Evolutionary conservation across 2,888 invertebrate genomes (phyloP).

Genomic region (Metopia argyrocephala): DNA sequence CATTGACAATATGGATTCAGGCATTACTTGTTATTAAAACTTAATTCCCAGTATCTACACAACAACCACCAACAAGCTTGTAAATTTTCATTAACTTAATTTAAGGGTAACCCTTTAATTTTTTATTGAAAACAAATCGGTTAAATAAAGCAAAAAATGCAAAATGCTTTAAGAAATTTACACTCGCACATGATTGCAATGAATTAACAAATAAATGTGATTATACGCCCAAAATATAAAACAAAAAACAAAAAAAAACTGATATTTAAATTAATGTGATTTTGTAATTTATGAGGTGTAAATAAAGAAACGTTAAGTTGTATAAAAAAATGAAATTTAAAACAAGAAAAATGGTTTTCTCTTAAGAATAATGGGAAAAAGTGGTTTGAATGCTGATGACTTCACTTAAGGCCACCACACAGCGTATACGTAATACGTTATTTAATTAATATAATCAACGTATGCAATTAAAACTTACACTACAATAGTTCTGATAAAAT

Average conservation of each 20-base stretch:
- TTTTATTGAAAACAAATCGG: neutral
- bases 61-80: too few relatives aligned
- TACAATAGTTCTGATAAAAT: neutral
- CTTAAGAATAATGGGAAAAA: conserved; percentile 4
- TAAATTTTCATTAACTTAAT: too few relatives aligned
- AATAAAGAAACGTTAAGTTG: conserved; percentile 47
- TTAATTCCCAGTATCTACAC: too few relatives aligned
- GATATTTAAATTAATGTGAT: conserved; percentile 75
- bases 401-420: neutral
- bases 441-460: conserved; percentile 21
- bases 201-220: conserved; percentile 65
- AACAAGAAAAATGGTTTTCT: neutral
- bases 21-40: too few relatives aligned
- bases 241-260: conserved; percentile 53
- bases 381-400: neutral
- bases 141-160: neutral
- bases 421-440: neutral
- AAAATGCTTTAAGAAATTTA: neutral
- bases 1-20: too few relatives aligned
- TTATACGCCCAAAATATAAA: conserved; percentile 64
- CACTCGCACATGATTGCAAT: conserved; percentile 25
- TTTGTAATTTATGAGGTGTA: conserved; percentile 73
- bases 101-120: conserved; percentile 10
- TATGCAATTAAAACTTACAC: conserved; percentile 19
- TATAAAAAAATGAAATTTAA: conserved; percentile 1